Base-by-base conservation (phyloP, 2,797 vertebrate species). In the Hipposideros larvatus region DNA sequence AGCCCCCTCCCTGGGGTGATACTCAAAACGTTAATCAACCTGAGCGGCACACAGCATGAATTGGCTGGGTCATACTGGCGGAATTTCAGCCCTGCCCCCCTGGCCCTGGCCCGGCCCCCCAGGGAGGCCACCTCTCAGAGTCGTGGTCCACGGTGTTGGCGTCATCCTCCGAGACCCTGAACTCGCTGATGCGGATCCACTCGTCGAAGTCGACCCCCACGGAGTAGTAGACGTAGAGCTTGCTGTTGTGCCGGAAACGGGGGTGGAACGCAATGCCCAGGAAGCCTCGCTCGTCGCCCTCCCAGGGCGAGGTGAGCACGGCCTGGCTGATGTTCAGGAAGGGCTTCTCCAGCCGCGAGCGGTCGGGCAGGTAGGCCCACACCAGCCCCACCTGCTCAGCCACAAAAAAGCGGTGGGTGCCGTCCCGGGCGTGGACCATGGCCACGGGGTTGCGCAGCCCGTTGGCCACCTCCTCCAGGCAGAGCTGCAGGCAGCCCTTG, bases 221-320 rank as follows among this genome's bases (percentile, higher is more conserved):
- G 0, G 99, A 99, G 97, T 99, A 99, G 98, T 99, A 99, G 87
- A 99, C 99, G 7, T 99, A 99, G 91, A 99, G 97, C 97, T 99
- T 99, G 84, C 99, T 98, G 10, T 99, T 99, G 98, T 99, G 99
- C 92, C 99, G 99, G 98, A 99, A 99, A 82, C 98, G 94, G 24
- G 99, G 99, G 97, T 99, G 99, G 97, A 99, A 99, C 96, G 98
- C 98, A 53, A 99, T 97, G 73, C 99, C 99, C 77, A 99, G 98
- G 97, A 99, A 99, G 51, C 99, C 99, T 15, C 99, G 98, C 98
- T 99, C 99, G 0, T 99, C 99, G 2, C 99, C 99, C 97, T 99
- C 99, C 99, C 99, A 99, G 0, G 99, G 99, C 0, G 99, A 99
- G 0, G 99, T 99, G 78, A 99, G 98, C 59, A 99, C 99, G 0